Evolutionary conservation across 2,113 vertebrate genomes (phyloP).

Genomic region (Solea senegalensis): DNA sequence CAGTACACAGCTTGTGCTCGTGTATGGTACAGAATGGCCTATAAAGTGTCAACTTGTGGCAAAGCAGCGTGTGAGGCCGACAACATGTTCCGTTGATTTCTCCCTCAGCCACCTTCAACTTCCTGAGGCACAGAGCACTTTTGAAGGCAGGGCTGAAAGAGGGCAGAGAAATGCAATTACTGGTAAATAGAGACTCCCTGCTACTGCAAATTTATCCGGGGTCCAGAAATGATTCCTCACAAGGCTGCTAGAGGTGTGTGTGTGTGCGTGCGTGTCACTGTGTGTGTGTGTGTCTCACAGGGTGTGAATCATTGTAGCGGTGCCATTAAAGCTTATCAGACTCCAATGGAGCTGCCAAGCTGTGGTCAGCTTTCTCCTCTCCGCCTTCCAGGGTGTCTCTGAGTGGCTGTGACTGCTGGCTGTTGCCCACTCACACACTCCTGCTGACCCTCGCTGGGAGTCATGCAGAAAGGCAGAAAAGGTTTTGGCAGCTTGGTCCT

Average conservation of each 20-base stretch:
- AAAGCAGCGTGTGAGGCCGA: constrained; percentile 45
- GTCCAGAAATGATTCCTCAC: constrained; percentile 74
- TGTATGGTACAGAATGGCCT: constrained; percentile 64
- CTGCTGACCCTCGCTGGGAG: constrained; percentile 57
- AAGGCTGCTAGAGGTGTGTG: constrained; percentile 49
- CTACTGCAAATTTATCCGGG: constrained; percentile 75
- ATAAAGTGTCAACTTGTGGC: constrained; percentile 67
- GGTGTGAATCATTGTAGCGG: constrained; percentile 70
- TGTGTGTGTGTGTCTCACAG: constrained; percentile 32
- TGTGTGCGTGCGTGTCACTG: constrained; percentile 19
- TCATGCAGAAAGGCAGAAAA: constrained; percentile 55
- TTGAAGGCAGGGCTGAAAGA: constrained; percentile 65
- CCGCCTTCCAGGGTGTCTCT: constrained; percentile 55
- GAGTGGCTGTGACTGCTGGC: constrained; percentile 61
- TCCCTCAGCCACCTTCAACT: constrained; percentile 68
- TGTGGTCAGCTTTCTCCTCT: constrained; percentile 47
- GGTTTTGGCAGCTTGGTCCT: constrained; percentile 53
- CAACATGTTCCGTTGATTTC: constrained; percentile 68
- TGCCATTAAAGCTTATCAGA: constrained; percentile 77
- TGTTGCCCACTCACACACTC: constrained; percentile 50
- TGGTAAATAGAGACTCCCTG: constrained; percentile 79
- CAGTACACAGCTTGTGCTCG: constrained; percentile 45
- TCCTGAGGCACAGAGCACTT: constrained; percentile 69
- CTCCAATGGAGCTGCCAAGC: constrained; percentile 73
- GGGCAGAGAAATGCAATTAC: constrained; percentile 81